Evolutionary conservation across 2,797 vertebrate genomes (phyloP), one percentile per base, ranked within the genome.

Genomic region (Pseudomugil gertrudae): DNA sequence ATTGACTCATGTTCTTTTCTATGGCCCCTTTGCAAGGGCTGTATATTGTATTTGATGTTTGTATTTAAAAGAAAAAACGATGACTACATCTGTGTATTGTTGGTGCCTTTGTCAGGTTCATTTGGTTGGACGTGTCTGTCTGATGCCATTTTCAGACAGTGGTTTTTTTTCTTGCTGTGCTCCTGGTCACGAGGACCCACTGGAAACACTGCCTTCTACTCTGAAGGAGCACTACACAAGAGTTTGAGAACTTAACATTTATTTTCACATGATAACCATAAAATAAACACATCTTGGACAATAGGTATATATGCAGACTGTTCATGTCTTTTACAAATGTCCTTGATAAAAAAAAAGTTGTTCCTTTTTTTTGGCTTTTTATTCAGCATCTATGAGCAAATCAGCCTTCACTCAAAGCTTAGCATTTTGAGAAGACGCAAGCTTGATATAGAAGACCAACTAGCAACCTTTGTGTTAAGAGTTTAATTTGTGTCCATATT

Each of bases 21-120:
- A 78, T 81, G 60, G 84, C 80, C 81, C 85, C 61, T 86, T 86
- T 86, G 78, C 81, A 77, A 84, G 85, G 58, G 84, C 83, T 57
- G 72, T 80, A 75, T 89, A 72, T 90, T 77, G 80, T 85, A 87
- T 77, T 87, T 79, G 74, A 80, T 82, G 88, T 93, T 87, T 90
- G 85, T 84, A 72, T 72, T 73, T 74, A 80, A 84, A 74, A 81
- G 80, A 81, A 71, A 77, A 29, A 85, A 81, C 81, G 76, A 78
- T 76, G 71, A 80, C 80, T 84, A 83, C 84, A 85, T 91, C 72
- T 81, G 84, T 92, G 92, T 92, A 84, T 91, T 91, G 90, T 92
- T 69, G 85, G 89, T 93, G 87, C 89, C 89, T 92, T 91, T 70
- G 86, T 89, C 89, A 83, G 83, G 84, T 90, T 90, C 66, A 84